Percentiles rank a stretch among this genome's conserved stretches.
Evolutionary conservation across 2,113 vertebrate genomes (phyloP).

Genomic region (Melanotaenia duboulayi): DNA sequence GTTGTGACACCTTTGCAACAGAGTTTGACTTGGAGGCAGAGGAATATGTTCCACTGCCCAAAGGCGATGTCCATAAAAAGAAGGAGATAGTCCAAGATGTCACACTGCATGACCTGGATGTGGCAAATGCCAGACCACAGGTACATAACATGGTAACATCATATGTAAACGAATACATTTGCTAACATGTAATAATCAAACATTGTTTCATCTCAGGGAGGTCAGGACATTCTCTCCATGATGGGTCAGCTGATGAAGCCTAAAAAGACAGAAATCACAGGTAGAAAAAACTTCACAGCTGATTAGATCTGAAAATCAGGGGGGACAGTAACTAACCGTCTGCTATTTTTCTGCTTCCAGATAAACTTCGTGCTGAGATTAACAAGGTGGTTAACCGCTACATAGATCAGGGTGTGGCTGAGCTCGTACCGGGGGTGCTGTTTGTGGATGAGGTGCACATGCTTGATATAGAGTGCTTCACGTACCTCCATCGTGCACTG

Average conservation of each 20-base stretch:
- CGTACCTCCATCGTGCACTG: constrained; percentile 94
- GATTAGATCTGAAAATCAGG: not conserved
- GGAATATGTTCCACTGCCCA: constrained; percentile 97
- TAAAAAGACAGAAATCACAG: constrained; percentile 99
- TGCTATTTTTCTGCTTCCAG: constrained; percentile 68
- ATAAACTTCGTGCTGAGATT: constrained; percentile 96
- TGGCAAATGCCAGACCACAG: constrained; percentile 96
- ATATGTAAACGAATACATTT: not conserved
- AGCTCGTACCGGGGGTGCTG: constrained; percentile 95
- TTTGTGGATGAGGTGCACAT: constrained; percentile 99
- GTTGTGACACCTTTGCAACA: constrained; percentile 97
- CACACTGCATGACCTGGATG: constrained; percentile 95
- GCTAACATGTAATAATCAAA: not conserved
- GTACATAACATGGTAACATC: constrained; percentile 65
- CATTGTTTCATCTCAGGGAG: constrained; percentile 83
- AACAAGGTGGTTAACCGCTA: constrained; percentile 99
- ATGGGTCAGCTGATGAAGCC: constrained; percentile 99
- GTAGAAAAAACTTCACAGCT: constrained; percentile 65
- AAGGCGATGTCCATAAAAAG: constrained; percentile 99
- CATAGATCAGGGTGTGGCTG: constrained; percentile 96
- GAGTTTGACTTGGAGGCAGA: constrained; percentile 99
- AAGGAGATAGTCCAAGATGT: constrained; percentile 99
- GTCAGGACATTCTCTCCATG: constrained; percentile 98
- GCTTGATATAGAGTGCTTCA: constrained; percentile 99
- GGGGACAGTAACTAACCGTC: not conserved